These are phyloP conservation scores for Phataginus tricuspis DNA, from an alignment of 2,797 vertebrate genomes.

Conservation along the genomic window DNA sequence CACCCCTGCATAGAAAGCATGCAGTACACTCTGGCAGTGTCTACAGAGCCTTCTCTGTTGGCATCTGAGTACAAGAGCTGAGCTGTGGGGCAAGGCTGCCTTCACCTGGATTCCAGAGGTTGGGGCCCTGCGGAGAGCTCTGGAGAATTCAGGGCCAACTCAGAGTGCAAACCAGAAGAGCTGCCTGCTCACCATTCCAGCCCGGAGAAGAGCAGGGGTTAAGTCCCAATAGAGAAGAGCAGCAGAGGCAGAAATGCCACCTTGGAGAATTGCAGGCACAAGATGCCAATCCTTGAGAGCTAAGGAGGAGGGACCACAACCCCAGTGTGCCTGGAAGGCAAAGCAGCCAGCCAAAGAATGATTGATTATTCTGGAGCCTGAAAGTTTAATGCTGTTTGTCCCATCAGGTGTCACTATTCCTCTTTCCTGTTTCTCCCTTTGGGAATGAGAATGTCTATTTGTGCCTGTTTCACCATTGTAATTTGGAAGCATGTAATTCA, in stretches of 20 bases:
- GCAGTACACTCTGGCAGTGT: neutral
- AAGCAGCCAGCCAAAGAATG: neutral
- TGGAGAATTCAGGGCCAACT: neutral
- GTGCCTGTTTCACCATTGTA: neutral
- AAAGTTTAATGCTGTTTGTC: neutral
- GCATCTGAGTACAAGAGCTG: neutral
- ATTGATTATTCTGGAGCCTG: neutral
- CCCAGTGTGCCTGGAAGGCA: neutral
- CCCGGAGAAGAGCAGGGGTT: neutral
- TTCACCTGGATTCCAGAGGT: neutral
- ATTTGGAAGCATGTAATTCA: neutral
- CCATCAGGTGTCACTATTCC: neutral
- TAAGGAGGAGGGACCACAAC: neutral
- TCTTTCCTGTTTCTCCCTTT: neutral
- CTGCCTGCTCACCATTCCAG: neutral
- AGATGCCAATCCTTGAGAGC: neutral
- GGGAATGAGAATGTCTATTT: neutral
- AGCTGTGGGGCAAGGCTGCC: neutral
- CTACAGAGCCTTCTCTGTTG: neutral
- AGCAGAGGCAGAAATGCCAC: neutral
- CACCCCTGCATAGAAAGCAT: neutral
- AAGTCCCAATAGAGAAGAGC: neutral
- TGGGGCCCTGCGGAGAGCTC: neutral
- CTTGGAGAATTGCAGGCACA: neutral
- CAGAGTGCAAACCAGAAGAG: neutral